phyloP scores from a whole-genome alignment of 2,797 vertebrate species.

The Taeniopygia guttata region DNA sequence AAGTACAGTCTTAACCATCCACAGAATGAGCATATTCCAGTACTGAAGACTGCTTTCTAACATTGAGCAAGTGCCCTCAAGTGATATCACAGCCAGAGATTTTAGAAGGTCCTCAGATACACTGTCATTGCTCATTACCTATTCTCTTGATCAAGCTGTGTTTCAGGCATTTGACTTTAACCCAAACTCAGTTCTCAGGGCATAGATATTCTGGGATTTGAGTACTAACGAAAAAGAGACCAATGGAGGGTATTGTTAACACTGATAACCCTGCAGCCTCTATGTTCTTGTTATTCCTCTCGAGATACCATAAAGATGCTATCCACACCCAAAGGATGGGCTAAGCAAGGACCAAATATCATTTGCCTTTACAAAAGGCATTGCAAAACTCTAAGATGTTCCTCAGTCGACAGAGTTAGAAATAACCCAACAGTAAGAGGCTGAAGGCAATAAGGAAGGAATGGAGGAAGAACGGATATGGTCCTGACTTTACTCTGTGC shows the following conservation, averaged over 20 bases:
- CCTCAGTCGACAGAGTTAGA: background rate
- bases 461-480: background rate
- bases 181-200: background rate
- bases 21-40: background rate
- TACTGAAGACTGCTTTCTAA: background rate
- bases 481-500: background rate
- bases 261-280: background rate
- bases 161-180: background rate
- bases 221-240: background rate
- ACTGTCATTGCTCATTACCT: background rate
- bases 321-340: background rate
- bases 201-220: background rate
- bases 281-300: background rate
- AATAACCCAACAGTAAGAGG: background rate
- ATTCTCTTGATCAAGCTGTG: background rate
- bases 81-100: background rate
- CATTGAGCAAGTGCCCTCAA: background rate
- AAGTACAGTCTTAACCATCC: background rate
- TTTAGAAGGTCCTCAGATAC: background rate
- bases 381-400: background rate
- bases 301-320: background rate
- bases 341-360: background rate
- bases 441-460: background rate
- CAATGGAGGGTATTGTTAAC: background rate
- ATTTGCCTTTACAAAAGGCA: background rate